Evolutionary conservation across 2,888 invertebrate genomes (phyloP).

Genomic region (Crematogaster levior): DNA sequence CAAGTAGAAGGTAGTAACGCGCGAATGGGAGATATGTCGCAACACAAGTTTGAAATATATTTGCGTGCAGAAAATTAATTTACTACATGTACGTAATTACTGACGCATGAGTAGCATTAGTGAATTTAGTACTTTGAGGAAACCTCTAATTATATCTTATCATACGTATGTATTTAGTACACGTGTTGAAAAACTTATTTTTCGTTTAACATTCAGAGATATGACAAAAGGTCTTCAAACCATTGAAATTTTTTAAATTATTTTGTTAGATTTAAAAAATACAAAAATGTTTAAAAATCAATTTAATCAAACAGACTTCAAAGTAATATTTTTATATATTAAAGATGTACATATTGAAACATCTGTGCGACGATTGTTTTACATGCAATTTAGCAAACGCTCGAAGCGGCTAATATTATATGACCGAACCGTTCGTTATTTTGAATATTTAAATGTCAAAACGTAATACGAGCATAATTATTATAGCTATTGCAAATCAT

Average conservation of each 20-base stretch:
- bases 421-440: slow-evolving; percentile 57
- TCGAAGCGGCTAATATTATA: slow-evolving; percentile 63
- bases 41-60: neutral
- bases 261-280: neutral
- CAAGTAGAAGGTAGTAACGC: neutral
- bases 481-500: slow-evolving; percentile 54
- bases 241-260: neutral
- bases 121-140: neutral
- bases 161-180: neutral
- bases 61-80: slow-evolving; percentile 20
- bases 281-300: neutral
- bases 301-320: neutral
- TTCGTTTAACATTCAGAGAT: too few species aligned
- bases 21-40: neutral
- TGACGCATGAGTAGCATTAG: neutral
- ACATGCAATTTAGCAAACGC: slow-evolving; percentile 58
- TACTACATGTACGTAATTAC: neutral
- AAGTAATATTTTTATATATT: neutral
- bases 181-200: neutral
- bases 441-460: slow-evolving; percentile 42
- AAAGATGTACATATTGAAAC: slow-evolving; percentile 44
- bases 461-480: slow-evolving; percentile 37
- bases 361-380: slow-evolving; percentile 58
- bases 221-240: neutral
- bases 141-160: neutral